phyloP scores from a whole-genome alignment of 2,888 invertebrate species.

The Athrips mouffetella region DNA sequence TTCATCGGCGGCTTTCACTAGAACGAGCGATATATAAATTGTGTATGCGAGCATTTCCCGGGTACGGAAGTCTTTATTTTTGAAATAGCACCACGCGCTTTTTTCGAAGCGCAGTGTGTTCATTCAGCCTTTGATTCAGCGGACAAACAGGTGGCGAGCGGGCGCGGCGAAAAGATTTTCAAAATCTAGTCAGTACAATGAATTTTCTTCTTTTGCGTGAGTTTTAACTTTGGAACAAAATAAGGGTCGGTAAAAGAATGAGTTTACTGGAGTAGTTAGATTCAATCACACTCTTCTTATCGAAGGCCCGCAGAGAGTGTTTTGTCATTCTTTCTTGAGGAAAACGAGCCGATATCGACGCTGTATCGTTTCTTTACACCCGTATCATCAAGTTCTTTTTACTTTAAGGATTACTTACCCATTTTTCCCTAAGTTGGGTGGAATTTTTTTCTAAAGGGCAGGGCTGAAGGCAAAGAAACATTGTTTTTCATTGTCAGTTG shows the following conservation, averaged over 20 bases:
- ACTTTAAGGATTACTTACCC: background rate
- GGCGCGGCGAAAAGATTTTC: background rate
- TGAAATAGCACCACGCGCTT: constrained; percentile 6
- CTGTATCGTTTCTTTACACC: constrained; percentile 9
- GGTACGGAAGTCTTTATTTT: constrained; percentile 23
- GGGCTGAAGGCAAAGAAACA: background rate
- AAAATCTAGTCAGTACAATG: background rate
- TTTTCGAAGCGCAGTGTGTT: background rate
- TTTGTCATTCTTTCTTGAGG: constrained; percentile 14
- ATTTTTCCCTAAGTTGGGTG: background rate
- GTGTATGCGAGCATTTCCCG: constrained; percentile 28
- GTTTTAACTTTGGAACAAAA: background rate
- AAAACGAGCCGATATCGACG: constrained; percentile 6
- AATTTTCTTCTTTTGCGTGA: background rate
- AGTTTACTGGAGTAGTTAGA: background rate
- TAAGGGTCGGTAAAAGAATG: background rate
- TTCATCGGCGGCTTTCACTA: constrained; percentile 68
- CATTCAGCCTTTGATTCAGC: no score
- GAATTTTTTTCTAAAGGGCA: no score
- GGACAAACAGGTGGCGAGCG: constrained; percentile 6
- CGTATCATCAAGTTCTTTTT: constrained; percentile 7
- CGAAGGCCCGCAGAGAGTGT: constrained; percentile 11
- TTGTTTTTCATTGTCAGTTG: background rate
- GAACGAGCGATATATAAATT: constrained; percentile 60
- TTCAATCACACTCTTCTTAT: constrained; percentile 11